These are phyloP conservation scores for Nanger granti DNA, from an alignment of 2,113 vertebrate species.

Conservation along the genomic window DNA sequence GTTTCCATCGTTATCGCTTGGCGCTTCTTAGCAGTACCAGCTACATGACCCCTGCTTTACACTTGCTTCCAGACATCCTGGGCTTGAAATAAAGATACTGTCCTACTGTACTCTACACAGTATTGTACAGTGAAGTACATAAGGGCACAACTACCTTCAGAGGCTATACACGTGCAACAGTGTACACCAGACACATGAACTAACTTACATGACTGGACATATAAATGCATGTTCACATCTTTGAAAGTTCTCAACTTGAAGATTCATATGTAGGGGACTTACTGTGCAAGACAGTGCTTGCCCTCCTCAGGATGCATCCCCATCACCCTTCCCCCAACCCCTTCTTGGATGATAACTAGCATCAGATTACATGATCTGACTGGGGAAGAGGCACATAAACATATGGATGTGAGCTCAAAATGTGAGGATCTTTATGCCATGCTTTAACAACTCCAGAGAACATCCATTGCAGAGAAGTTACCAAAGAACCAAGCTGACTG, in stretches of 20 bases:
- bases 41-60: neutral
- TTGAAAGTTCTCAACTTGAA: neutral
- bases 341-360: neutral
- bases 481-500: neutral
- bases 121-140: neutral
- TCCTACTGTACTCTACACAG: neutral
- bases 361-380: neutral
- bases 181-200: neutral
- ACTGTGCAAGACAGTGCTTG: neutral
- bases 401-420: neutral
- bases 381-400: neutral
- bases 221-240: neutral
- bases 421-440: neutral
- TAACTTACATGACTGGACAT: neutral
- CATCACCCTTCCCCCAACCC: neutral
- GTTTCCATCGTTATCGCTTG: neutral
- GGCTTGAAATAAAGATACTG: neutral
- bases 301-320: neutral
- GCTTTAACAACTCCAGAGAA: neutral
- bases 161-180: neutral
- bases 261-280: neutral
- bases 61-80: neutral
- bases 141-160: neutral
- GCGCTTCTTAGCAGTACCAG: neutral
- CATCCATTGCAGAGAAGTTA: neutral